Conservation (phyloP, 2,888 invertebrate genomes). For the Tipula vernalis region DNA sequence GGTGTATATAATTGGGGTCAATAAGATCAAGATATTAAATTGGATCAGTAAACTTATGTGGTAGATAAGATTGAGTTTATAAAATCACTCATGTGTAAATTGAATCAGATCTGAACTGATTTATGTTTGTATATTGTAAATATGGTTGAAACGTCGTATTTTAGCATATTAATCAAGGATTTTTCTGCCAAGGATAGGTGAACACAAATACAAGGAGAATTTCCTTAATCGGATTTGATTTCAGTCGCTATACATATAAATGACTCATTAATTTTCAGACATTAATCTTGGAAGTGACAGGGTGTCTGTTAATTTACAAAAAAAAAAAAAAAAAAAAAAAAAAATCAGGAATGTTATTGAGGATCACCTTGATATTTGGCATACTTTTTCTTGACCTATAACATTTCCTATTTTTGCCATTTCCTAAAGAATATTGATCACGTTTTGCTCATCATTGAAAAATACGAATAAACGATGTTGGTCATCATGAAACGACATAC, state of each 20-base stretch:
- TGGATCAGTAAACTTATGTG: background rate
- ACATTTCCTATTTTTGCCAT: background rate
- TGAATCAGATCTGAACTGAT: too few relatives aligned
- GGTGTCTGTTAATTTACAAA: background rate
- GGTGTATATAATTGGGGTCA: background rate
- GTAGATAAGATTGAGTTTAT: background rate
- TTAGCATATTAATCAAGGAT: background rate
- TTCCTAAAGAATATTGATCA: too few relatives aligned
- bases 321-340: too few relatives aligned
- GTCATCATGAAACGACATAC: background rate
- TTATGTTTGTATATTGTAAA: background rate
- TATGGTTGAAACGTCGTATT: background rate
- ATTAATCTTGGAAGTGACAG: background rate
- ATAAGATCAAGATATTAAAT: background rate
- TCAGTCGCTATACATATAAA: background rate
- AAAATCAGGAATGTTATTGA: background rate
- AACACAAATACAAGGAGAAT: background rate
- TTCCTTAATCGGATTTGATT: background rate
- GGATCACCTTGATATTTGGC: background rate
- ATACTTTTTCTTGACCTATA: too few relatives aligned
- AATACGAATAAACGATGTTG: too few relatives aligned
- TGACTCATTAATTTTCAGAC: background rate
- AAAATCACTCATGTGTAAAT: background rate
- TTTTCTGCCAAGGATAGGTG: background rate
- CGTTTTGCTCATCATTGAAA: too few relatives aligned